Base-by-base conservation (phyloP, 2,113 vertebrate species). In the Asarcornis scutulata region DNA sequence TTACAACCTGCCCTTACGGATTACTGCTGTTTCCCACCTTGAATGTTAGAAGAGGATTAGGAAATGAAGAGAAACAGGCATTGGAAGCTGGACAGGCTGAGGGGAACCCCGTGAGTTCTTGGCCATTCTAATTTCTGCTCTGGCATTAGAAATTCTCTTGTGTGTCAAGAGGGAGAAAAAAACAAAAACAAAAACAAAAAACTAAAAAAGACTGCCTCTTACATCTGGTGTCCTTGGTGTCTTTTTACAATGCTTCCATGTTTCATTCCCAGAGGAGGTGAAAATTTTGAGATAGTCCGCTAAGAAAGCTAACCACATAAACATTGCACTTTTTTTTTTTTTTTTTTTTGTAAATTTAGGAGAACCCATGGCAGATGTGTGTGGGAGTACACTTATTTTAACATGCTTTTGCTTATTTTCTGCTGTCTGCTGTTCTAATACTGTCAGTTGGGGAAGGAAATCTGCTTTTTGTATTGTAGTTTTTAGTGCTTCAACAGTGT, bases 381-480 rank as follows among this genome's bases (percentile, higher is more conserved):
- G 36, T 1, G 3, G 2, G 10, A 83, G 4, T 50, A 36, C 7
- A 4, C 34, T 91, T 76, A 15, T 86, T 95, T 95, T 89, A 42
- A 78, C 16, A 20, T 40, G 29, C 60, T 86, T 78, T 73, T 85
- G 17, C 50, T 96, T 87, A 53, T 67, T 83, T 85, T 90, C 46
- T 91, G 25, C 36, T 52, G 48, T 40, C 22, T 55, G 31, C 72
- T 83, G n/a, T 80, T 83, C 55, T 60, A 36, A 83, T 23, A 59
- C 6, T 10, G 29, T 59, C 17, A 71, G 34, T 50, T 38, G 11
- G 29, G 46, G 18, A 75, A 72, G 60, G 62, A 80, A 38, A 27
- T 17, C 23, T 78, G 23, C 2, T 27, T 78, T 78, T 91, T 86
- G 53, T 62, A 9, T 50, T 83, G 29, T 26, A 38, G 31, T 62